These are phyloP conservation scores for Glaucomys volans DNA, from an alignment of 2,113 vertebrate genomes.

Conservation along the genomic window DNA sequence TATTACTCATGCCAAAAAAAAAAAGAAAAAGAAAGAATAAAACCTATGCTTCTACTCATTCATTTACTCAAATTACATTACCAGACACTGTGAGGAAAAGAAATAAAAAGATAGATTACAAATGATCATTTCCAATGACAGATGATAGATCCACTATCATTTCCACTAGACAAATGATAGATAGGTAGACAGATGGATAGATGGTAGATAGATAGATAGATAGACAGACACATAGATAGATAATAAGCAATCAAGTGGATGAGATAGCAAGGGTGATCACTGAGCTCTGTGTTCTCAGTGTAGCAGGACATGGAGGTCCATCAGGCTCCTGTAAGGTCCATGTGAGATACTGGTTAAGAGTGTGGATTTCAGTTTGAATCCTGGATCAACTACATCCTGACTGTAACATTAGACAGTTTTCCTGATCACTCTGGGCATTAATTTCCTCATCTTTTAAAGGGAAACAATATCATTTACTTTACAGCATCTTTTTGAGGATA, in stretches of 20 bases:
- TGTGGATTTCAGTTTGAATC: neutral
- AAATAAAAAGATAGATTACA: conserved; percentile 32
- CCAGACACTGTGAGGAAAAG: neutral
- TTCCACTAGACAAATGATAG: neutral
- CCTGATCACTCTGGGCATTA: neutral
- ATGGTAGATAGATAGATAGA: neutral
- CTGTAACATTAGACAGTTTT: neutral
- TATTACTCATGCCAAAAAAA: neutral
- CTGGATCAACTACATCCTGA: neutral
- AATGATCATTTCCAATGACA: neutral
- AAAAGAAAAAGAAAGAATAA: neutral
- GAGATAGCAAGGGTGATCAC: neutral
- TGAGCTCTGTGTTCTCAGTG: neutral
- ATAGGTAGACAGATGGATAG: neutral
- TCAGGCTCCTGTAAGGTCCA: neutral
- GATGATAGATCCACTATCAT: conserved; percentile 3
- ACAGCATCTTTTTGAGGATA: neutral
- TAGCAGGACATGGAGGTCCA: neutral
- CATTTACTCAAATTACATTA: conserved; percentile 42
- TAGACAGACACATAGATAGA: neutral
- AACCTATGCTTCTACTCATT: neutral
- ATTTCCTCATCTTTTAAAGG: neutral
- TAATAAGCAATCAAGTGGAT: neutral
- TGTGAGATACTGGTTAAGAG: neutral
- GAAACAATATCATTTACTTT: neutral